A percentile compares a stretch with the other conserved stretches of the same genome.
Evolutionary conservation across 2,113 vertebrate genomes (phyloP).

Genomic region (Chaetops frenatus): DNA sequence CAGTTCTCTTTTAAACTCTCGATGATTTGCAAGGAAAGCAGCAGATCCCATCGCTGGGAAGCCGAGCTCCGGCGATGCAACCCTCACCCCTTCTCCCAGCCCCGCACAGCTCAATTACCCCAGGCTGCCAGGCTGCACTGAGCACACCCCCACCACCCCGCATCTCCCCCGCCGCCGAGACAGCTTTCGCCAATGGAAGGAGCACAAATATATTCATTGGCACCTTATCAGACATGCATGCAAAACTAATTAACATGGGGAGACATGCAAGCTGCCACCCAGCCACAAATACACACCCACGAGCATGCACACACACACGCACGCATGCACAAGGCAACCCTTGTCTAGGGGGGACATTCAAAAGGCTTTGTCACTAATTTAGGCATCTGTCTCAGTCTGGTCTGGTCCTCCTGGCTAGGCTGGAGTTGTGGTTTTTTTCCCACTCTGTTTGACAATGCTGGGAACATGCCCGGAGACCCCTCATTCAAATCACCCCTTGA

Average conservation of each 20-base stretch:
- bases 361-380: constrained; percentile 88
- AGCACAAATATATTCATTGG: constrained; percentile 77
- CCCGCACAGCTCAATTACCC: constrained; percentile 53
- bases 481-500: constrained; percentile 85
- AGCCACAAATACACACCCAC: constrained; percentile 71
- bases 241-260: constrained; percentile 85
- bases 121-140: constrained; percentile 26
- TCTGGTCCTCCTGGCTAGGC: constrained; percentile 76
- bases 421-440: constrained; percentile 70
- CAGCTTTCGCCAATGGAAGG: constrained; percentile 65
- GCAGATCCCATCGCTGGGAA: constrained; percentile 14
- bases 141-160: background rate
- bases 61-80: background rate
- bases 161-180: constrained; percentile 50
- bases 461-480: constrained; percentile 83
- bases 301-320: constrained; percentile 63
- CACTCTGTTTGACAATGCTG: constrained; percentile 81
- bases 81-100: constrained; percentile 14
- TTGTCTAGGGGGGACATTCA: constrained; percentile 79
- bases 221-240: constrained; percentile 83
- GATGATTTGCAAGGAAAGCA: background rate
- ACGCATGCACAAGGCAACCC: constrained; percentile 79
- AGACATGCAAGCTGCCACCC: constrained; percentile 78
- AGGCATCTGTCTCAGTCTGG: constrained; percentile 91
- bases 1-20: constrained; percentile 7